Evolutionary conservation across 2,113 vertebrate species (phyloP).

Genomic region (Danionella cerebrum): DNA sequence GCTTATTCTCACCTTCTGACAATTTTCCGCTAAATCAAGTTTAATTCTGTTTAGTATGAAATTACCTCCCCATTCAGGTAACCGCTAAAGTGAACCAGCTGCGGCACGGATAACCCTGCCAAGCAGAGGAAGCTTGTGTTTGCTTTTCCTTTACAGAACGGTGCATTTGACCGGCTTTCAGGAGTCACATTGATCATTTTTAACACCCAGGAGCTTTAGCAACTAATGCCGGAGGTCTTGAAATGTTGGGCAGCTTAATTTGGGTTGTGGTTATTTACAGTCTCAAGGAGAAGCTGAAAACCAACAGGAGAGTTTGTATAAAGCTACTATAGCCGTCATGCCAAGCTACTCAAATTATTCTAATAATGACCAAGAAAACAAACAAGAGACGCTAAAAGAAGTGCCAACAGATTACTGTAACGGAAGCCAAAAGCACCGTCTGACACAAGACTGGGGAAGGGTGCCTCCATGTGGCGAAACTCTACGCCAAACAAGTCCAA

Average conservation of each 20-base stretch:
- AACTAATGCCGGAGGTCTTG: constrained; percentile 19
- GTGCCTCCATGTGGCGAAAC: constrained; percentile 57
- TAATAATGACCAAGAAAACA: background rate
- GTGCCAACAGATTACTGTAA: constrained; percentile 1
- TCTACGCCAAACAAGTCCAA: background rate
- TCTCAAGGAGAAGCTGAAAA: constrained; percentile 20
- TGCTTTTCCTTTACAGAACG: constrained; percentile 55
- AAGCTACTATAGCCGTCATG: background rate
- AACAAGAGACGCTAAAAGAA: no score
- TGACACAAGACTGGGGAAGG: constrained; percentile 46
- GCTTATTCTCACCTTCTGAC: constrained; percentile 59
- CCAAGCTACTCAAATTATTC: background rate
- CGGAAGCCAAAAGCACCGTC: background rate
- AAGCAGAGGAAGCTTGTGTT: constrained; percentile 59
- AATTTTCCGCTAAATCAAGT: constrained; percentile 61
- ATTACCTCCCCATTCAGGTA: constrained; percentile 64
- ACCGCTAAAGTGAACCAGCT: constrained; percentile 68
- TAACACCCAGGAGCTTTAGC: constrained; percentile 46
- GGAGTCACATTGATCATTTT: constrained; percentile 58
- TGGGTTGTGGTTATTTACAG: constrained; percentile 21
- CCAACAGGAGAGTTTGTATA: background rate
- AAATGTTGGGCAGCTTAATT: constrained; percentile 15
- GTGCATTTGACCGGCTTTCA: constrained; percentile 57
- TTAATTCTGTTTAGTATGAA: constrained; percentile 70
- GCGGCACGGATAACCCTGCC: constrained; percentile 47